Percentiles rank a stretch among this genome's conserved stretches.
Conservation (phyloP, 2,113 vertebrate genomes). For the Saccopteryx leptura region DNA sequence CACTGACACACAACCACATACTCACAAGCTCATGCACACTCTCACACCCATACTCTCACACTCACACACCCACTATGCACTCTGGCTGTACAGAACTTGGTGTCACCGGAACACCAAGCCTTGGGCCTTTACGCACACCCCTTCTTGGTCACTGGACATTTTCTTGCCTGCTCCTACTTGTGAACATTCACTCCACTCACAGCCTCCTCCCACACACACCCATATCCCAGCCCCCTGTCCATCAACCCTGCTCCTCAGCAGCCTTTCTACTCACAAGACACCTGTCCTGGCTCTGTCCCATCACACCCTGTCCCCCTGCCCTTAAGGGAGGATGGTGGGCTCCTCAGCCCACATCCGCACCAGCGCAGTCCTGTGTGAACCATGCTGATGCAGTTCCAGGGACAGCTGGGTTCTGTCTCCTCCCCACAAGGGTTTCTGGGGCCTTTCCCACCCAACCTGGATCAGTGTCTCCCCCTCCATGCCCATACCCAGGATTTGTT, state of each 20-base stretch:
- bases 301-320: background rate
- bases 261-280: background rate
- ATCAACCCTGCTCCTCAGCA: background rate
- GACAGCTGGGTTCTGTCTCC: background rate
- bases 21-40: background rate
- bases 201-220: background rate
- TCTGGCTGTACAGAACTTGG: background rate
- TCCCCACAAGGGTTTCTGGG: background rate
- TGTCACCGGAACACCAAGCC: background rate
- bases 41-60: background rate
- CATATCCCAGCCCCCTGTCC: no score
- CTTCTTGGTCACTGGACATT: accelerated
- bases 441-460: background rate
- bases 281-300: background rate
- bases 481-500: background rate
- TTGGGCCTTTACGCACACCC: background rate
- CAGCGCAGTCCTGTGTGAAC: background rate
- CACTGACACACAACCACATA: background rate
- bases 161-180: background rate
- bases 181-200: background rate
- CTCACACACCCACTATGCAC: background rate
- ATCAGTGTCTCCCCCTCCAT: background rate
- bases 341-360: background rate
- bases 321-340: background rate
- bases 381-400: background rate